Evolutionary conservation across 1,140 invertebrate genomes (phyloP).

Genomic region (Drosophila teissieri): DNA sequence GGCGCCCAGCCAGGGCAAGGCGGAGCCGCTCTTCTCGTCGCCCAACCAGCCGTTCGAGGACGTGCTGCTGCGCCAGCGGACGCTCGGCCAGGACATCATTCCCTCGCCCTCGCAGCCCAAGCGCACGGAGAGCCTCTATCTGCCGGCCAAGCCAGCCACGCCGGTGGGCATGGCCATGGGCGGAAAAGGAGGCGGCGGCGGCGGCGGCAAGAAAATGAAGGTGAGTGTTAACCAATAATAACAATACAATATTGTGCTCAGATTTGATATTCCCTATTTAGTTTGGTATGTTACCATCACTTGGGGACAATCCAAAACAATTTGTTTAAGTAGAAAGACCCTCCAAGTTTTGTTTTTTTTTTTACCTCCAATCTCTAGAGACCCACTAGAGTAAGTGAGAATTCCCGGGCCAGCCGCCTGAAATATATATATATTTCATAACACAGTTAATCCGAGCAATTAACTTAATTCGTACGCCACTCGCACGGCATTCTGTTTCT

Average conservation of each 20-base stretch:
- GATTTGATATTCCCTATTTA: no score
- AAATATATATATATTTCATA: slow-evolving; percentile 71
- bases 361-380: not conserved
- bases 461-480: slow-evolving; percentile 67
- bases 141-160: slow-evolving; percentile 86
- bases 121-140: slow-evolving; percentile 93
- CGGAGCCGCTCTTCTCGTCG: slow-evolving; percentile 64
- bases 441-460: slow-evolving; percentile 77
- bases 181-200: slow-evolving; percentile 84
- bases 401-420: slow-evolving; percentile 41
- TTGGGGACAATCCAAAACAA: no score
- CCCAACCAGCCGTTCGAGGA: slow-evolving; percentile 90
- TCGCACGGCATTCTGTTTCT: no score
- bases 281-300: no score
- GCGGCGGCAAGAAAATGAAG: slow-evolving; percentile 84
- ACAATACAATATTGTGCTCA: no score
- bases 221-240: slow-evolving; percentile 31
- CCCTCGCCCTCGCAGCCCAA: slow-evolving; percentile 93
- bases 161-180: slow-evolving; percentile 85
- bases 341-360: not conserved
- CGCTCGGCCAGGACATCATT: slow-evolving; percentile 93
- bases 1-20: slow-evolving; percentile 59
- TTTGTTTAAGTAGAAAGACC: no score
- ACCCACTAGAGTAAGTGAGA: not conserved
- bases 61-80: slow-evolving; percentile 90